phyloP scores from a whole-genome alignment of 1,140 invertebrate genomes.

The Agrypnia vestita region DNA sequence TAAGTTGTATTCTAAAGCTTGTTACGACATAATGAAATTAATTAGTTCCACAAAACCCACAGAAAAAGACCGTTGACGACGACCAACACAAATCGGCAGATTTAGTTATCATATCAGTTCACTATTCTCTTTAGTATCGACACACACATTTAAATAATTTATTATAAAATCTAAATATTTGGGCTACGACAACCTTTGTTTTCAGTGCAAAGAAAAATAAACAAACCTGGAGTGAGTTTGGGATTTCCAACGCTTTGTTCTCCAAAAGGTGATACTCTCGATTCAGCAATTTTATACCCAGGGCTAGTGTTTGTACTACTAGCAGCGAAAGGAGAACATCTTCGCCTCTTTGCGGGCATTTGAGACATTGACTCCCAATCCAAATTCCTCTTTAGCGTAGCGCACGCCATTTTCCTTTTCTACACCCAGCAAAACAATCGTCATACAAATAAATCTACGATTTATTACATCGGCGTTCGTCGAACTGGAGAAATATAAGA shows the following conservation, averaged over 20 bases:
- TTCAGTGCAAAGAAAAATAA: slow-evolving; percentile 52
- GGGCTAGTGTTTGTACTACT: slow-evolving; percentile 80
- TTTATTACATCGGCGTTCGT: slow-evolving; percentile 23
- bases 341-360: slow-evolving; percentile 87
- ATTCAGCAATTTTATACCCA: slow-evolving; percentile 73
- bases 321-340: slow-evolving; percentile 88
- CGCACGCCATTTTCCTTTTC: slow-evolving; percentile 91
- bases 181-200: slow-evolving; percentile 42
- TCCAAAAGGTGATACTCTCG: slow-evolving; percentile 81
- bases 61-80: slow-evolving; percentile 28
- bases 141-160: slow-evolving; percentile 2
- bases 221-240: slow-evolving; percentile 88
- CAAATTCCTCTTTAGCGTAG: slow-evolving; percentile 92
- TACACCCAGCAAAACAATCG: slow-evolving; percentile 51
- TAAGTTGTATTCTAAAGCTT: neutral
- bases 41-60: slow-evolving; percentile 21
- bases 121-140: neutral
- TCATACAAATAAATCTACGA: slow-evolving; percentile 21
- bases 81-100: neutral
- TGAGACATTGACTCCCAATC: slow-evolving; percentile 93
- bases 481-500: slow-evolving; percentile 22
- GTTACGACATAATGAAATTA: slow-evolving; percentile 25
- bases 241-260: slow-evolving; percentile 77
- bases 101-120: neutral
- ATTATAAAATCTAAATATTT: neutral